These are phyloP conservation scores for Aspidiotus rigidus DNA, from an alignment of 2,888 invertebrate species.

Conservation along the genomic window DNA sequence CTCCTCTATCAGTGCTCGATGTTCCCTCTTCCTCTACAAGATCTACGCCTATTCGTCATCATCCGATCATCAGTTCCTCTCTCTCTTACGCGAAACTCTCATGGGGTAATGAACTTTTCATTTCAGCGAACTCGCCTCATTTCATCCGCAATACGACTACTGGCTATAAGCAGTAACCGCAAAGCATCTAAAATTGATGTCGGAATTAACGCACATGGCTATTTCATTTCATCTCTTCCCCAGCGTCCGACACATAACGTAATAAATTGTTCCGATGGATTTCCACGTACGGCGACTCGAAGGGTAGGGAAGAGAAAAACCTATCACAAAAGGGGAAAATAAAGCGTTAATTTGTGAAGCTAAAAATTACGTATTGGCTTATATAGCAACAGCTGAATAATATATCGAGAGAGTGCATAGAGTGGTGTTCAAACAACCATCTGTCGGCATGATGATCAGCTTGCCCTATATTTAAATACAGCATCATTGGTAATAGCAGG, in stretches of 20 bases:
- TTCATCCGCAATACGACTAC: slow-evolving; percentile 1
- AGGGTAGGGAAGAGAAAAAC: neutral
- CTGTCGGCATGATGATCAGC: slow-evolving; percentile 27
- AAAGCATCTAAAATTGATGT: neutral
- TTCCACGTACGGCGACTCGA: neutral
- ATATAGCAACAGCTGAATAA: slow-evolving; percentile 24
- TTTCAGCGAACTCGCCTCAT: neutral
- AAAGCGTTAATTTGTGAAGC: slow-evolving; percentile 8
- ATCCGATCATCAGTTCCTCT: too few species aligned
- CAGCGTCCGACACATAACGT: neutral
- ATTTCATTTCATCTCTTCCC: slow-evolving; percentile 1
- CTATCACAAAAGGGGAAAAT: neutral
- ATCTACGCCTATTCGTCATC: too few species aligned
- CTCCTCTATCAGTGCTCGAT: too few species aligned
- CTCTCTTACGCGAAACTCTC: neutral
- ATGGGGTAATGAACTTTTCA: neutral
- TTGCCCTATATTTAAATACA: slow-evolving; percentile 24
- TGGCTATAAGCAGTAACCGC: neutral
- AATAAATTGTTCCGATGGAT: slow-evolving; percentile 11
- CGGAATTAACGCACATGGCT: slow-evolving; percentile 21
- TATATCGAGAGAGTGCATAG: slow-evolving; percentile 1
- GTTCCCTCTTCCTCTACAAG: too few species aligned
- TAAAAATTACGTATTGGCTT: neutral
- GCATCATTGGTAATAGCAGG: neutral
- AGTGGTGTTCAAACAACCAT: slow-evolving; percentile 21